Evolutionary conservation across 2,888 invertebrate species (phyloP).

Genomic region (Dorcus hopei): DNA sequence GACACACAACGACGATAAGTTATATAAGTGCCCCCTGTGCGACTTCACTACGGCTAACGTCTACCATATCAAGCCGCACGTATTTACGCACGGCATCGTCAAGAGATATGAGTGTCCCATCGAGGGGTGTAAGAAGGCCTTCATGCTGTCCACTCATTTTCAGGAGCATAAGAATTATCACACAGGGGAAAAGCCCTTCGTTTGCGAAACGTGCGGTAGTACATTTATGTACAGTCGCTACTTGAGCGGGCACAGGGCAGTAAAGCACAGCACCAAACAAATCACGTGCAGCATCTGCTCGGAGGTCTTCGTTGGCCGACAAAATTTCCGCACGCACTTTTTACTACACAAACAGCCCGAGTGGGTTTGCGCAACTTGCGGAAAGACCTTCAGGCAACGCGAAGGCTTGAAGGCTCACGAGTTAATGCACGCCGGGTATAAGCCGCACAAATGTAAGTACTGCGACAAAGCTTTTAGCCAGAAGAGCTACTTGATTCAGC

Average conservation of each 20-base stretch:
- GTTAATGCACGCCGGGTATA: conserved; percentile 45
- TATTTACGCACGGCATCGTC: conserved; percentile 48
- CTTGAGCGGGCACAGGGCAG: conserved; percentile 47
- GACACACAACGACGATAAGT: conserved; percentile 44
- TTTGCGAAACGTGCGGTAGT: conserved; percentile 14
- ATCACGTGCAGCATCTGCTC: conserved; percentile 45
- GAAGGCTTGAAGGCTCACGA: conserved; percentile 44
- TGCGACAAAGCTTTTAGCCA: conserved; percentile 63
- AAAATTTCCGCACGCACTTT: conserved; percentile 39
- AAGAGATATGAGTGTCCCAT: conserved; percentile 50
- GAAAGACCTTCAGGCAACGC: conserved; percentile 44
- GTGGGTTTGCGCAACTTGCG: conserved; percentile 42
- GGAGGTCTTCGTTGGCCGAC: conserved; percentile 43
- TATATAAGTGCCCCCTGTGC: conserved; percentile 35
- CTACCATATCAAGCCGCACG: conserved; percentile 45
- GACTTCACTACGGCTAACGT: conserved; percentile 38
- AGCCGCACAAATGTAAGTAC: conserved; percentile 52
- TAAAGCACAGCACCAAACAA: conserved; percentile 50
- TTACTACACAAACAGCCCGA: conserved; percentile 41
- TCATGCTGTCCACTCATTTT: not conserved
- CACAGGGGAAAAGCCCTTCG: conserved; percentile 22
- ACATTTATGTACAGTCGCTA: too few relatives aligned
- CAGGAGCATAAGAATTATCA: conserved; percentile 6
- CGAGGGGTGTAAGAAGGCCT: too few relatives aligned
- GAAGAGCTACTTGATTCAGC: conserved; percentile 61